Conservation (phyloP, 2,888 invertebrate genomes). For the Pammene aurita region DNA sequence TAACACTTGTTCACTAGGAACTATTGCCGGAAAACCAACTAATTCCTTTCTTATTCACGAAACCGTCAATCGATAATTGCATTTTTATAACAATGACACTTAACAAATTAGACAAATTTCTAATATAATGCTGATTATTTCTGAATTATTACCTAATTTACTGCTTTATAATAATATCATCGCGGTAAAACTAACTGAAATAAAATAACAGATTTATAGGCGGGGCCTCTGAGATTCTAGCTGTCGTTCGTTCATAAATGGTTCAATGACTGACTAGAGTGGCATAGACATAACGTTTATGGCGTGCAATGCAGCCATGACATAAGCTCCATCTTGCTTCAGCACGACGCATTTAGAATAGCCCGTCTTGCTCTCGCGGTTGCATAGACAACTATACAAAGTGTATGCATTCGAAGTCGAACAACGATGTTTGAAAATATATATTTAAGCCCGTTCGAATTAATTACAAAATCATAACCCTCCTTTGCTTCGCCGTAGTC, state of each 20-base stretch:
- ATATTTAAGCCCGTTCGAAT: neutral
- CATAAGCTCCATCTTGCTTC: slow-evolving; percentile 21
- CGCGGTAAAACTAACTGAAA: slow-evolving; percentile 71
- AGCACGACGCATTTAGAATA: neutral
- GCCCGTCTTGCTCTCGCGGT: slow-evolving; percentile 11
- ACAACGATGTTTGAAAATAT: neutral
- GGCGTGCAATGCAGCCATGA: slow-evolving; percentile 41
- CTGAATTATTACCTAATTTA: slow-evolving; percentile 65
- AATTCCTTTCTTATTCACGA: slow-evolving; percentile 63
- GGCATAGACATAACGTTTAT: slow-evolving; percentile 38
- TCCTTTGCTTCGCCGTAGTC: too few relatives aligned
- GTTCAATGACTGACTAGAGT: slow-evolving; percentile 68
- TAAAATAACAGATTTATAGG: slow-evolving; percentile 74
- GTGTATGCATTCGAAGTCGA: slow-evolving; percentile 23
- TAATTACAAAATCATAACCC: too few relatives aligned
- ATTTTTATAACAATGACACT: slow-evolving; percentile 50
- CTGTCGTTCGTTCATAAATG: slow-evolving; percentile 73
- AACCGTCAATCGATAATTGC: slow-evolving; percentile 74
- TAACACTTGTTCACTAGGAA: slow-evolving; percentile 56
- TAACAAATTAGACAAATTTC: slow-evolving; percentile 31
- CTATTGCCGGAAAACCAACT: slow-evolving; percentile 62
- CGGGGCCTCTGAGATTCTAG: slow-evolving; percentile 78
- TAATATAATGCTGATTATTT: slow-evolving; percentile 27
- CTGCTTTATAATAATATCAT: slow-evolving; percentile 74
- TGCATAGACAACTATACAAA: slow-evolving; percentile 25